Percentiles rank a stretch among this genome's conserved stretches.
phyloP scores from a whole-genome alignment of 2,113 vertebrate species.

The Meleagris gallopavo region DNA sequence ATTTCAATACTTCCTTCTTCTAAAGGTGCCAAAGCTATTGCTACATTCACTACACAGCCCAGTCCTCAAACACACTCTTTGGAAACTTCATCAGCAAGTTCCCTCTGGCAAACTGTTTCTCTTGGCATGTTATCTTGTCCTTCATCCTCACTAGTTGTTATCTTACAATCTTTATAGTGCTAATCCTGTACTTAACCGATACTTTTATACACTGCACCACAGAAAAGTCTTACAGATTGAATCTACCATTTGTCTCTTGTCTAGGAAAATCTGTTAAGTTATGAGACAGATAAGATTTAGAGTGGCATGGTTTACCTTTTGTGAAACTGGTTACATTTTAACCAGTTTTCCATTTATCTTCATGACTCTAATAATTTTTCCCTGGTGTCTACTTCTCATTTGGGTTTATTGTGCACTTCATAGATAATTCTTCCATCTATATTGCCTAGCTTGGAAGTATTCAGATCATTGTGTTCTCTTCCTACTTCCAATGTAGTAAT shows the following conservation, averaged over 20 bases:
- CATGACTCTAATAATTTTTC: not conserved
- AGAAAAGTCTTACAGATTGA: not conserved
- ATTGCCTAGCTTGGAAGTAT: not conserved
- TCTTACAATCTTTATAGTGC: not conserved
- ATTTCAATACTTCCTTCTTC: slow-evolving; percentile 5
- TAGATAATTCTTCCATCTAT: not conserved
- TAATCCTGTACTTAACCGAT: not conserved
- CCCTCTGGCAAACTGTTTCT: not conserved
- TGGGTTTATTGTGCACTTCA: not conserved
- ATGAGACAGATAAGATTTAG: not conserved
- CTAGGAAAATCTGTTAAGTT: not conserved
- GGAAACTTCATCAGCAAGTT: not conserved
- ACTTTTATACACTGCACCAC: not conserved
- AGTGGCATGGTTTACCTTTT: not conserved
- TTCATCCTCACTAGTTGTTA: not conserved
- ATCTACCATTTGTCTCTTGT: not conserved
- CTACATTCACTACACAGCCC: not conserved
- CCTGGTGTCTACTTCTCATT: not conserved
- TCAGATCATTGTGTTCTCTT: not conserved
- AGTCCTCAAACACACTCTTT: not conserved
- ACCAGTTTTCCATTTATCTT: not conserved
- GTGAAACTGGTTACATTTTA: not conserved
- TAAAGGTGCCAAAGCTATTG: slow-evolving; percentile 1
- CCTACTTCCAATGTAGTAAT: not conserved
- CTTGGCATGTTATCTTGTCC: not conserved